A percentile compares a stretch with the other conserved stretches of the same genome.
phyloP scores from a whole-genome alignment of 1,140 invertebrate genomes.

The Drosophila sulfurigaster region DNA sequence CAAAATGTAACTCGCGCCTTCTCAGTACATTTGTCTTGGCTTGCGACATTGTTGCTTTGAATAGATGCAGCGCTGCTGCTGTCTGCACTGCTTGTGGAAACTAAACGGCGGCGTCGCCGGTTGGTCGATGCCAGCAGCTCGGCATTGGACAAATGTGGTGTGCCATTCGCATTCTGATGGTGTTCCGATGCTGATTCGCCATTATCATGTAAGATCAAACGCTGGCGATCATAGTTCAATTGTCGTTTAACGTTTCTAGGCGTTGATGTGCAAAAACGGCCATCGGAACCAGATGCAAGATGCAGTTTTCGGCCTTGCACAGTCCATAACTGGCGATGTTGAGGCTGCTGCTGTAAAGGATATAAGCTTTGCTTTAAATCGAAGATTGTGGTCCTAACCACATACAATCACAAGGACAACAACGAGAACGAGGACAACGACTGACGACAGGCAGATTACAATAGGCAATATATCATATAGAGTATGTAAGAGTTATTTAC shows the following conservation, averaged over 20 bases:
- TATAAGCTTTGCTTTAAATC: slow-evolving; percentile 2
- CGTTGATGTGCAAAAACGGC: slow-evolving; percentile 66
- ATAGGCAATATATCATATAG: not conserved
- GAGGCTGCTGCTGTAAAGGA: slow-evolving; percentile 4
- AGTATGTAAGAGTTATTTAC: not conserved
- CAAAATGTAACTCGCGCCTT: slow-evolving; percentile 33
- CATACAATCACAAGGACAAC: slow-evolving; percentile 4
- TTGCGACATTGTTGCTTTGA: not conserved
- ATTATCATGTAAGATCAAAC: slow-evolving; percentile 44
- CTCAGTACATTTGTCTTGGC: not conserved
- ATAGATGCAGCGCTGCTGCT: slow-evolving; percentile 15
- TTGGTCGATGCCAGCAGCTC: slow-evolving; percentile 21
- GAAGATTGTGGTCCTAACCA: slow-evolving; percentile 2
- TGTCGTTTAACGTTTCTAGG: slow-evolving; percentile 61
- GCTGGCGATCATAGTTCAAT: slow-evolving; percentile 64
- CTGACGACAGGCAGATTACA: slow-evolving; percentile 4
- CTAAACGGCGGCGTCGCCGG: slow-evolving; percentile 6
- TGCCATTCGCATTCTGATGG: slow-evolving; percentile 23
- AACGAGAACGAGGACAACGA: slow-evolving; percentile 1
- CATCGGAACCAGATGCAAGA: slow-evolving; percentile 5
- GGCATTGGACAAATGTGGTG: slow-evolving; percentile 42
- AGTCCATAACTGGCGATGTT: not conserved
- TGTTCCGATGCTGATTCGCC: not conserved
- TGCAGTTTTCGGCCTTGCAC: not conserved
- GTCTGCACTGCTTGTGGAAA: slow-evolving; percentile 13